Evolutionary conservation across 1,140 invertebrate species (phyloP), one percentile per base, ranked within the genome.

Genomic region (Drosophila athabasca): DNA sequence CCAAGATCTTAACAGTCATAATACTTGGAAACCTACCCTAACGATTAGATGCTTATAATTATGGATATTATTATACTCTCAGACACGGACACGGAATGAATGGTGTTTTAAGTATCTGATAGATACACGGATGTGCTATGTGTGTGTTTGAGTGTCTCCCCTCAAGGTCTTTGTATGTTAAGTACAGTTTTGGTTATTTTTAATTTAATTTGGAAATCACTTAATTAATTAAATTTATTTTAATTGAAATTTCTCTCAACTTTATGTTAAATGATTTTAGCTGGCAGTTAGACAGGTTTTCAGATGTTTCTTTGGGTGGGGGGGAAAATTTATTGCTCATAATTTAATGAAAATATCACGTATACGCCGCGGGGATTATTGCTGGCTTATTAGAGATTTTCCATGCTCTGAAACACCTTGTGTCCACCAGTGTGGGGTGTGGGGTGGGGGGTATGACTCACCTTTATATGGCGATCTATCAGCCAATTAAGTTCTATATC

Each of bases 401-500:
- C 49, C 53, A 52, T 29, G 22, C 9, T 9, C 1, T 24, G 3
- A 26, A 26, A 26, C 24, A 26, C 24, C 24, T 26, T 26, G 24
- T 26, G 24, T 24, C 24, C 3, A n/a, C n/a, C n/a, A n/a, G 24
- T 24, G 24, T 24, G 24, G 0, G 24, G 17, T 19, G 17, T 19
- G 17, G 17, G 17, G 17, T n/a, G 17, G 1, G 17, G 17, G 17
- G 17, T 19, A 19, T 48, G 41, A 81, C 83, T 84, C 93, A 97
- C 96, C 94, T 97, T 97, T 45, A 97, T 96, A 90, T 97, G 96
- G 76, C 96, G 94, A 92, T 97, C 96, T 78, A 97, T 97, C 15
- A 97, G 93, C 96, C 96, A 97, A 89, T 97, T 97, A 4, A 97
- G 91, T 92, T 98, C 97, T 82, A 97, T 98, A 91, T 98, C 97